These are phyloP conservation scores for Acropora tenuis DNA, from an alignment of 64 coral and sea anemone genomes.

Conservation along the genomic window DNA sequence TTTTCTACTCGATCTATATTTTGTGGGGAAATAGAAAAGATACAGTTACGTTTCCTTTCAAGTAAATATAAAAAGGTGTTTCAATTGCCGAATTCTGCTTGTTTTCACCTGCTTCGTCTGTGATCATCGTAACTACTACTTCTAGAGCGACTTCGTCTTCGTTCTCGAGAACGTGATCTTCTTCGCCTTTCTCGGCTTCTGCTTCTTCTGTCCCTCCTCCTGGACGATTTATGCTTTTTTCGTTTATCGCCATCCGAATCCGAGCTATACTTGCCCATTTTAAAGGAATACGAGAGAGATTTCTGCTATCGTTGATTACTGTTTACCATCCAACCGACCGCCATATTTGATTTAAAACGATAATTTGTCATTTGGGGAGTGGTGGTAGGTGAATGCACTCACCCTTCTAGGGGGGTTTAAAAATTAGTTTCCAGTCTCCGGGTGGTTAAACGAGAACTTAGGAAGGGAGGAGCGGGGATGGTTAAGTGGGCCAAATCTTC, in stretches of 20 bases:
- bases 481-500: no score
- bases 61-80: not conserved
- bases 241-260: constrained; percentile 63
- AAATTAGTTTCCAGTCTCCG: not conserved
- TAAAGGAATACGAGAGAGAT: not conserved
- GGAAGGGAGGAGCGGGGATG: no score
- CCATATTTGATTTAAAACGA: not conserved
- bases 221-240: constrained; percentile 54
- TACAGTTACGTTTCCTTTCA: not conserved
- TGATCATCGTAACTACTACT: constrained; percentile 60
- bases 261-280: constrained; percentile 66
- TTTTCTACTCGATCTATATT: constrained; percentile 30
- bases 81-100: not conserved
- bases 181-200: constrained; percentile 61
- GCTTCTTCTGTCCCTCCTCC: constrained; percentile 58
- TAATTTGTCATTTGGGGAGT: no score
- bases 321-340: not conserved
- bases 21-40: not conserved
- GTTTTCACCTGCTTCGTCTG: constrained; percentile 49
- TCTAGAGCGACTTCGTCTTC: constrained; percentile 55
- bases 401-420: not conserved
- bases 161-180: constrained; percentile 46
- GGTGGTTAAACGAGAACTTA: no score
- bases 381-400: no score
- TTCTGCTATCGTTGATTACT: not conserved